Base-by-base conservation (phyloP, 2,797 vertebrate genomes). In the Tympanoctomys barrerae region DNA sequence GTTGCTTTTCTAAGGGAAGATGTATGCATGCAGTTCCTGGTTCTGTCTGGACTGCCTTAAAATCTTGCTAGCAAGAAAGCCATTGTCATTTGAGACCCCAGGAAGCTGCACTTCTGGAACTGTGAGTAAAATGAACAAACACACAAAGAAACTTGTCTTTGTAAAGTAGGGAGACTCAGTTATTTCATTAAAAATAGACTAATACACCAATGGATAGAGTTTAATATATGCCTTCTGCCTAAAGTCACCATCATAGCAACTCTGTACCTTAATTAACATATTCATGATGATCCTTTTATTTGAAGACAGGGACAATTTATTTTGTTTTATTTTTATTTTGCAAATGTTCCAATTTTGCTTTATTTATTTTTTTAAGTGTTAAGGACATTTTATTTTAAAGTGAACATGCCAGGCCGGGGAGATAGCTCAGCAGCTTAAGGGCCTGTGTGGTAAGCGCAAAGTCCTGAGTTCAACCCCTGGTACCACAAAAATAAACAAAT, bases 151-250 rank as follows among this genome's bases (percentile, higher is more conserved):
- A n/a, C 66, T n/a, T 68, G 66, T 57, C 39, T 85, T 21, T 28
- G 21, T 57, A 78, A 66, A 39, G 59, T 24, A 33, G 2, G 6
- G 16, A 52, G 3, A 33, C 28, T 68, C 49, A 70, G 6, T 14
- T 84, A 11, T 64, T 86, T 28, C 9, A 26, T 70, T 78, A 18
- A 78, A 54, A 68, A 18, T 28, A 66, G 28, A 42, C 7, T 39
- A 26, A 16, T n/a, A 84, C 9, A 33, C 57, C 71, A 52, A 59
- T 46, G 26, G 91, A 64, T 7, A 79, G 11, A 0, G 8, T 16
- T 97, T 93, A 89, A 68, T 95, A 18, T 16, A 96, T 80, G 2
- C 46, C 21, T 89, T 96, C 39, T 7, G 57, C 31, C 61, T 57
- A 13, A 80, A 13, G 36, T 96, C 26, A 97, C 18, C 5, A 26